Percentiles rank a stretch among this genome's conserved stretches.
Conservation (phyloP, 1,140 invertebrate genomes). For the Trachymyrmex septentrionalis region DNA sequence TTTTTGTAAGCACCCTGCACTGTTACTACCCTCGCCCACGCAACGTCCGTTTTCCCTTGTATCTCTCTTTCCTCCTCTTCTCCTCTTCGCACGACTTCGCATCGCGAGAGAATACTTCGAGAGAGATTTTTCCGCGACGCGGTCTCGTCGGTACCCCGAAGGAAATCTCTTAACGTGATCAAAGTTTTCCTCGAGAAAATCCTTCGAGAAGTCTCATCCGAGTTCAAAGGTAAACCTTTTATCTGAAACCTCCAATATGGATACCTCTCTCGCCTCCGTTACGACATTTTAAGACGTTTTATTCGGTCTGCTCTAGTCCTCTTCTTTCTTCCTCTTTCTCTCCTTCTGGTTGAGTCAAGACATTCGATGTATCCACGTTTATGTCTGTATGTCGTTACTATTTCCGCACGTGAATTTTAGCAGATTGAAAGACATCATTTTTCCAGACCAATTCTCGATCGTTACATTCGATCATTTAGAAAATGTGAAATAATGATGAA, state of each 20-base stretch:
- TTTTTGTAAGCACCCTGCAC: constrained; percentile 54
- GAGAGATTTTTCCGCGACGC: constrained; percentile 65
- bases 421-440: background rate
- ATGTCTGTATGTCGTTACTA: constrained; percentile 42
- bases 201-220: constrained; percentile 64
- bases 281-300: constrained; percentile 60
- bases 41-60: background rate
- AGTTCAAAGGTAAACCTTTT: constrained; percentile 68
- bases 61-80: background rate
- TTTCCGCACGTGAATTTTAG: constrained; percentile 24
- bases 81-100: constrained; percentile 10
- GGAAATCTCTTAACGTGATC: constrained; percentile 71
- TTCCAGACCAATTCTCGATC: background rate
- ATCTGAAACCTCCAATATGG: constrained; percentile 52
- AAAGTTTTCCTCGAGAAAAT: constrained; percentile 64
- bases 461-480: background rate
- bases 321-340: background rate
- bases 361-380: constrained; percentile 23
- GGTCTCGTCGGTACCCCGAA: constrained; percentile 60
- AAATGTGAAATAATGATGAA: background rate
- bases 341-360: background rate
- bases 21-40: background rate
- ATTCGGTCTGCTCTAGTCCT: constrained; percentile 20
- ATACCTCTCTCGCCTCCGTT: constrained; percentile 51
- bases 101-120: constrained; percentile 58